phyloP scores from a whole-genome alignment of 2,797 vertebrate species.

The Argentina silus region DNA sequence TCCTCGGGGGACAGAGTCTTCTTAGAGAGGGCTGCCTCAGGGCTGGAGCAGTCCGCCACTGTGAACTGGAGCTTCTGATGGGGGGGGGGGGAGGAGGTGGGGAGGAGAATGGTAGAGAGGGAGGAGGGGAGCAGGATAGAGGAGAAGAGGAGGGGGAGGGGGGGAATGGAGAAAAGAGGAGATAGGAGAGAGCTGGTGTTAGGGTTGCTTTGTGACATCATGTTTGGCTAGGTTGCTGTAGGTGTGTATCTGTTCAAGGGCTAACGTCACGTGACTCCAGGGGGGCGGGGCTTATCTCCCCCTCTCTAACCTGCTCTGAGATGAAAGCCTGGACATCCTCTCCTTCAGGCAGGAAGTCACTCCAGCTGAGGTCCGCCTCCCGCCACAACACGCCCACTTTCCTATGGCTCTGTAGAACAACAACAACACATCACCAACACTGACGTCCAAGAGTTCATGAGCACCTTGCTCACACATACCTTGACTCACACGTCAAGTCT shows the following conservation, averaged over 20 bases:
- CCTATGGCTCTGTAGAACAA: conserved; percentile 90
- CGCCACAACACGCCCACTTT: conserved; percentile 94
- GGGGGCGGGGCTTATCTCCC: neutral
- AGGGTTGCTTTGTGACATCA: no score
- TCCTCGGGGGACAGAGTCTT: conserved; percentile 81
- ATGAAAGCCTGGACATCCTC: conserved; percentile 92
- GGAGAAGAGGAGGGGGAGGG: neutral
- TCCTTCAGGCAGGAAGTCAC: conserved; percentile 88
- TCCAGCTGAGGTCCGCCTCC: conserved; percentile 90
- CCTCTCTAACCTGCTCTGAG: conserved; percentile 84
- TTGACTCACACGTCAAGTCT: neutral
- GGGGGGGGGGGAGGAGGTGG: conserved; percentile 5
- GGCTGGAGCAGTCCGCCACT: conserved; percentile 57
- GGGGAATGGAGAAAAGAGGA: neutral
- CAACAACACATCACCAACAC: conserved; percentile 11
- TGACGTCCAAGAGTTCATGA: neutral
- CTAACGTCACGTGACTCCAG: neutral
- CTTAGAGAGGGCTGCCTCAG: conserved; percentile 49
- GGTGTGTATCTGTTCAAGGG: neutral
- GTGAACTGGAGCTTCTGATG: conserved; percentile 93
- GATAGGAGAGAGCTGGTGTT: neutral
- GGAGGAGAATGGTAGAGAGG: neutral
- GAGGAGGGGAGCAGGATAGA: neutral
- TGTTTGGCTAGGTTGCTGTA: neutral
- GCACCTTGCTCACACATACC: neutral